These are phyloP conservation scores for Lagodon rhomboides DNA, from an alignment of 2,797 vertebrate genomes.

Conservation along the genomic window DNA sequence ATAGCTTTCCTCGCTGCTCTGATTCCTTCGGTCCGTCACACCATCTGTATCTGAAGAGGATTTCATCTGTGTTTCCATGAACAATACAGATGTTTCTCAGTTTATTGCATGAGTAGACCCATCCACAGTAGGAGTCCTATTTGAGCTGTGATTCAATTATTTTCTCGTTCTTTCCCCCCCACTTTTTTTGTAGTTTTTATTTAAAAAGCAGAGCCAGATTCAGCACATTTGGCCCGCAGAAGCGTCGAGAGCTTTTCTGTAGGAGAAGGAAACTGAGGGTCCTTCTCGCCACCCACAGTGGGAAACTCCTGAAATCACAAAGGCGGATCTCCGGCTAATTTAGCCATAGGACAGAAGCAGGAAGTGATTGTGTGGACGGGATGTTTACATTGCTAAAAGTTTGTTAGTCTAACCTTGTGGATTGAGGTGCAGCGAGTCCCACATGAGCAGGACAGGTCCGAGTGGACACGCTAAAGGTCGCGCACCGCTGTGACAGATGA, in stretches of 20 bases:
- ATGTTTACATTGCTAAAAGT: constrained; percentile 72
- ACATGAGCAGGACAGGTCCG: constrained; percentile 44
- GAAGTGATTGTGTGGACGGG: constrained; percentile 68
- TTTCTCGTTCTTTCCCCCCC: background rate
- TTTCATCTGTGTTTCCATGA: constrained; percentile 33
- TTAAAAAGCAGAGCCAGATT: constrained; percentile 38
- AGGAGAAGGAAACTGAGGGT: constrained; percentile 15
- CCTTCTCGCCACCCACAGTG: constrained; percentile 45
- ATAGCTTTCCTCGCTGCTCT: background rate
- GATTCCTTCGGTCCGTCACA: background rate
- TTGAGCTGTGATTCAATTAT: constrained; percentile 20
- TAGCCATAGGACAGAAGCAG: constrained; percentile 72
- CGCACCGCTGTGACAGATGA: constrained; percentile 53
- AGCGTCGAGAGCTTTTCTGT: constrained; percentile 32
- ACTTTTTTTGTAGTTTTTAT: background rate
- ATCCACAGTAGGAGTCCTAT: constrained; percentile 15
- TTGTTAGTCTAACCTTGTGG: constrained; percentile 71
- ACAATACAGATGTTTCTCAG: constrained; percentile 5
- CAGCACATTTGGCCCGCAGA: constrained; percentile 23
- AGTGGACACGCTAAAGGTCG: constrained; percentile 28
- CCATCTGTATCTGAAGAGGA: constrained; percentile 24
- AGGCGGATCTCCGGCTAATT: constrained; percentile 67
- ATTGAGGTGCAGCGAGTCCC: constrained; percentile 47
- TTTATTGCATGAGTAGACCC: background rate
- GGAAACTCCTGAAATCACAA: constrained; percentile 71